Percentiles rank a stretch among this genome's conserved stretches.
Conservation (phyloP, 2,797 vertebrate species). For the Anas flavirostris region DNA sequence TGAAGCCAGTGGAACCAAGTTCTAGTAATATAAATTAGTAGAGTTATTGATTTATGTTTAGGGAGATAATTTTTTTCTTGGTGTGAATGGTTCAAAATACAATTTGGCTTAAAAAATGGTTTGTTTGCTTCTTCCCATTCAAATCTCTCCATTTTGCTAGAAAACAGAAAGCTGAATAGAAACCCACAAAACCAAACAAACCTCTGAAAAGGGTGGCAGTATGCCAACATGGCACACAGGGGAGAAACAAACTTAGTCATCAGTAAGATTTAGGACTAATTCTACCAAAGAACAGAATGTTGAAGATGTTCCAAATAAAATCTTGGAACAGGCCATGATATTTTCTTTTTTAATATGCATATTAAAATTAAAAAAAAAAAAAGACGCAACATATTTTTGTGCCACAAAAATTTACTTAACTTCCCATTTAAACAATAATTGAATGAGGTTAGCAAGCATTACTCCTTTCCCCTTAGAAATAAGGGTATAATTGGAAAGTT, state of each 20-base stretch:
- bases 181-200: not conserved
- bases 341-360: conserved; percentile 34
- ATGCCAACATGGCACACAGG: not conserved
- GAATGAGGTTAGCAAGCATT: not conserved
- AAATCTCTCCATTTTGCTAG: not conserved
- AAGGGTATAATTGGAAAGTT: not conserved
- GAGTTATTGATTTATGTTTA: not conserved
- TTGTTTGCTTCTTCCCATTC: not conserved
- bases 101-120: not conserved
- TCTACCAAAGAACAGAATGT: conserved; percentile 49
- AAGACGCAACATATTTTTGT: not conserved
- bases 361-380: conserved; percentile 26
- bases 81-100: not conserved
- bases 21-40: not conserved
- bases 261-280: conserved; percentile 44
- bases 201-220: not conserved
- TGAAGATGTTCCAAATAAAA: conserved; percentile 55
- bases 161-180: not conserved
- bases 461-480: conserved; percentile 31
- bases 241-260: conserved; percentile 39
- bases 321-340: conserved; percentile 31
- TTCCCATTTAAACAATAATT: conserved; percentile 44
- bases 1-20: not conserved
- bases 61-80: not conserved
- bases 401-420: conserved; percentile 19